Conservation (phyloP, 2,113 vertebrate species). For the Antennarius striatus region DNA sequence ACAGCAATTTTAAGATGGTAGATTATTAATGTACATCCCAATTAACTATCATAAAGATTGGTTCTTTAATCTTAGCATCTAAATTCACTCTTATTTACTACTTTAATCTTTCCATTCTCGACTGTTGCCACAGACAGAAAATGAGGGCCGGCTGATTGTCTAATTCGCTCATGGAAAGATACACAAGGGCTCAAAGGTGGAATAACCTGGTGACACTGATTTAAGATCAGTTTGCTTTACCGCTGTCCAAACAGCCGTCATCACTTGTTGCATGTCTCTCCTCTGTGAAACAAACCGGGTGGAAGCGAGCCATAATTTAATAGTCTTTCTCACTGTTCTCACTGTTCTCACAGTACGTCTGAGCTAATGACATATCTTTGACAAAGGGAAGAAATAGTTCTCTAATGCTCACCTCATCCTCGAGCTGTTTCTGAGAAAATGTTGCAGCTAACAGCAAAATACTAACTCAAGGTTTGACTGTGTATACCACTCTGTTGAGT, state of each 20-base stretch:
- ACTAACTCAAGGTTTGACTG: constrained; percentile 1
- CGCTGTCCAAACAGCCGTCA: constrained; percentile 5
- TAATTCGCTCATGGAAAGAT: constrained; percentile 50
- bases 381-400: constrained; percentile 10
- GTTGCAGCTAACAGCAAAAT: constrained; percentile 1
- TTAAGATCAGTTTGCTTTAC: constrained; percentile 37
- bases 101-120: constrained; percentile 23
- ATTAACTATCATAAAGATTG: constrained; percentile 8
- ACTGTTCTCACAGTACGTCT: too few relatives aligned
- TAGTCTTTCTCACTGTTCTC: too few relatives aligned
- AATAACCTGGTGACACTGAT: constrained; percentile 25
- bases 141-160: constrained; percentile 3
- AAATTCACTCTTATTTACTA: constrained; percentile 10
- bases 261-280: constrained; percentile 14
- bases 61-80: not conserved
- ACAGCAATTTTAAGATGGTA: not conserved
- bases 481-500: not conserved
- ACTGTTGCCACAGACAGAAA: constrained; percentile 4
- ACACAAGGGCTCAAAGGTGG: constrained; percentile 27
- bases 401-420: not conserved
- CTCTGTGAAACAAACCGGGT: not conserved
- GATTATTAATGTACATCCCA: not conserved
- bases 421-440: constrained; percentile 6
- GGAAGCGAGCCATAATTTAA: constrained; percentile 7
- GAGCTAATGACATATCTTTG: not conserved